Evolutionary conservation across 92 coral and sea anemone species (phyloP), one percentile per base, ranked within the genome.

Genomic region (Anthopleura xanthogrammica): DNA sequence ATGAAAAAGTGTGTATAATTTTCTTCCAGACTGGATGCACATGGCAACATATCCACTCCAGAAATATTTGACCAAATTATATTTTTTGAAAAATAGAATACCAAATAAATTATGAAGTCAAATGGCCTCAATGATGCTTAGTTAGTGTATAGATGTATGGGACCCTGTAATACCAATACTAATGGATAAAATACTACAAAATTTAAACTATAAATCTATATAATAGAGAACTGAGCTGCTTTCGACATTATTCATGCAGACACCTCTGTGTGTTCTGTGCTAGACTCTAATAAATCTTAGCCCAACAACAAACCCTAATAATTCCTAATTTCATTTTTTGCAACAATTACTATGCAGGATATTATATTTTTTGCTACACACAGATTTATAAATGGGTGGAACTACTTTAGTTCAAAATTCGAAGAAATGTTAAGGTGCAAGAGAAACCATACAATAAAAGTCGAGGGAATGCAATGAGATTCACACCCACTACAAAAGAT

Each of bases 21-120:
- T 36, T 36, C 74, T 3, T 36, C 74, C 4, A 36, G 43, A 5
- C 74, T 68, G 16, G 43, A 23, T 68, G 42, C 74, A 60, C 88
- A 85, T 85, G 77, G 88, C 88, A 85, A 85, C 88, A 72, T 39
- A 48, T 46, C 55, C 39, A 60, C 76, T 79, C 56, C 16, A 41
- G 56, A 85, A 85, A 85, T 19, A 85, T 85, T 78, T 85, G 77
- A 78, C 52, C 60, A 41, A 24, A 78, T 24, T 77, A 78, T 68
- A 7, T 20, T 2, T 41, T 19, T 7, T 66, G 3, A 77, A 77
- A 64, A 24, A 7, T 12, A 11, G 55, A 84, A 64, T 68, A 5
- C 42, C 16, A 11, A 68, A 68, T 68, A 68, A 24, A 68, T 24
- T 3, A 68, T 68, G 16, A 23, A 68, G 16, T 68, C 41, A 29